A percentile compares a stretch with the other conserved stretches of the same genome.
Conservation (phyloP, 2,113 vertebrate genomes). For the Nothobranchius kuhntae region DNA sequence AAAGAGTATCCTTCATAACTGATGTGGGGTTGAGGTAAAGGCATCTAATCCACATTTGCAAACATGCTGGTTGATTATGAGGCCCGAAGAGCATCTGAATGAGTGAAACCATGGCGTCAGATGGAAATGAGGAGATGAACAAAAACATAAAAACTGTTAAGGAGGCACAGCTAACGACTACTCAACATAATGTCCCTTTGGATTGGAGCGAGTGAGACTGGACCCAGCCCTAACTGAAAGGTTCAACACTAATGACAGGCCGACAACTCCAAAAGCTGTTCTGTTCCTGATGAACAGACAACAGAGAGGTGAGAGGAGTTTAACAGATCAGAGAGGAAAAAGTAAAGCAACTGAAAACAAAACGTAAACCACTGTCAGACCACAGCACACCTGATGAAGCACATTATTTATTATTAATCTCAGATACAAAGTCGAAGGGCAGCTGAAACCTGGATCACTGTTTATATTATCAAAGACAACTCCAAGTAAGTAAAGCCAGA, state of each 20-base stretch:
- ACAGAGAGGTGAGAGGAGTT: background rate
- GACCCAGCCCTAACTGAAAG: background rate
- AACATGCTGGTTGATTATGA: slow-evolving; percentile 8
- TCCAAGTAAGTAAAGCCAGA: background rate
- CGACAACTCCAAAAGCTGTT: slow-evolving; percentile 55
- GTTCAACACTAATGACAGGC: slow-evolving; percentile 52
- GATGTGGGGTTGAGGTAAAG: too few relatives aligned
- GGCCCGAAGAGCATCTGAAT: slow-evolving; percentile 41
- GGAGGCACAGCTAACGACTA: slow-evolving; percentile 20
- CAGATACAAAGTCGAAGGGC: background rate
- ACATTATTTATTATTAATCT: background rate
- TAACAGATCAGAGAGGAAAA: slow-evolving; percentile 3
- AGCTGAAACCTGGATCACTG: background rate
- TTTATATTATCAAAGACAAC: background rate
- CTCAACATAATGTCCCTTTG: slow-evolving; percentile 9
- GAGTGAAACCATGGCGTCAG: slow-evolving; percentile 18
- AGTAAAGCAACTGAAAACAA: background rate
- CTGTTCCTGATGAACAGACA: slow-evolving; percentile 17
- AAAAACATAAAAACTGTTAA: slow-evolving; percentile 45
- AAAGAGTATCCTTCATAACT: background rate
- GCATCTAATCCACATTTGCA: background rate
- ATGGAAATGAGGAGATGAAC: slow-evolving; percentile 33
- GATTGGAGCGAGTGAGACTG: slow-evolving; percentile 12
- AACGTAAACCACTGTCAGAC: slow-evolving; percentile 2
- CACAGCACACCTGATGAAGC: background rate